phyloP scores from a whole-genome alignment of 2,888 invertebrate genomes.

The Argyresthia albistria region DNA sequence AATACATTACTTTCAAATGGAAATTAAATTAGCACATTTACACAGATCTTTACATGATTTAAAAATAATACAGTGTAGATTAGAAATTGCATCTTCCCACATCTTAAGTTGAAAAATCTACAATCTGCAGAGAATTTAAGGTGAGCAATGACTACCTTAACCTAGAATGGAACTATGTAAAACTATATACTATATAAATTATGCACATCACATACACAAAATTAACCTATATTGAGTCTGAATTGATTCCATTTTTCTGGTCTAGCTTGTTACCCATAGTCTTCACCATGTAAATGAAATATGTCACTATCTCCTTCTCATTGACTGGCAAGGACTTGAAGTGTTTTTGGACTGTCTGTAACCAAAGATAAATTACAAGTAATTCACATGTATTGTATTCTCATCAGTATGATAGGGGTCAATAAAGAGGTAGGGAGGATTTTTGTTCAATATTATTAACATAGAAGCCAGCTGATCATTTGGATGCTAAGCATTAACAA shows the following conservation, averaged over 20 bases:
- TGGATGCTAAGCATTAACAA: too few species aligned
- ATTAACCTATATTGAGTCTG: conserved; percentile 63
- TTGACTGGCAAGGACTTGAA: conserved; percentile 95
- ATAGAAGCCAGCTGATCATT: too few species aligned
- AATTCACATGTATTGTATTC: not conserved
- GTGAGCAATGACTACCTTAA: conserved; percentile 29
- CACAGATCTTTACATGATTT: too few species aligned
- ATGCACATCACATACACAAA: conserved; percentile 26
- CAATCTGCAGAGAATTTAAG: conserved; percentile 22
- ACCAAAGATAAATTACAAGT: conserved; percentile 25
- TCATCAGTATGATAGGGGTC: too few species aligned
- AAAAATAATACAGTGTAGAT: too few species aligned
- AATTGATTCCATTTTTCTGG: conserved; percentile 83
- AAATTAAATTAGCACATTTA: too few species aligned
- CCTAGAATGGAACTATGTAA: conserved; percentile 14
- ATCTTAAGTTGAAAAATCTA: too few species aligned
- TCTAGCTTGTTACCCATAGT: conserved; percentile 91
- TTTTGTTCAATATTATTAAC: too few species aligned
- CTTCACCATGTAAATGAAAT: conserved; percentile 97
- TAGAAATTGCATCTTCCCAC: too few species aligned
- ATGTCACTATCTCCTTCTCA: conserved; percentile 95
- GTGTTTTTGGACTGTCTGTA: conserved; percentile 93
- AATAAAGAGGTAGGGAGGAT: too few species aligned
- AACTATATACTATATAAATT: conserved; percentile 22
- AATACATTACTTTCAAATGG: too few species aligned